Conservation (phyloP, 2,113 vertebrate genomes). For the Dicaeum eximium region DNA sequence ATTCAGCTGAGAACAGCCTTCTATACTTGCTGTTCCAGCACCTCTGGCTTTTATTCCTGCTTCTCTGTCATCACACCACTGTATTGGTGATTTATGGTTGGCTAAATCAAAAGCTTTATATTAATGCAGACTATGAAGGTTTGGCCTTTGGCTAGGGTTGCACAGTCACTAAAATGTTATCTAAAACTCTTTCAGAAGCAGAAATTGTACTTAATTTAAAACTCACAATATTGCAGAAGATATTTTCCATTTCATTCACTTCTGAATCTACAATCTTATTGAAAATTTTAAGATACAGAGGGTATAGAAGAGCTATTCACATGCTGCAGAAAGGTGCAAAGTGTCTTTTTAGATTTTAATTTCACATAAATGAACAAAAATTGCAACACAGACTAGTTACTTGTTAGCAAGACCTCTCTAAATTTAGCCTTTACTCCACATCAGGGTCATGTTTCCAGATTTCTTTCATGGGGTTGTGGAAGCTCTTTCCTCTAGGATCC, state of each 20-base stretch:
- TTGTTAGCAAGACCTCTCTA: not conserved
- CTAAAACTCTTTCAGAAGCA: not conserved
- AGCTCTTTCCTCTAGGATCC: not conserved
- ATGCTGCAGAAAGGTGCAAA: not conserved
- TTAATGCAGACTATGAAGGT: not conserved
- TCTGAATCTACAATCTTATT: not conserved
- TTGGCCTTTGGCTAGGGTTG: not conserved
- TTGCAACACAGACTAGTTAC: not conserved
- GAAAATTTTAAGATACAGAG: not conserved
- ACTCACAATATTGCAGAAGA: not conserved
- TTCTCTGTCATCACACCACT: not conserved
- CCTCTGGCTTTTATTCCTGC: not conserved
- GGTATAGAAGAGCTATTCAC: not conserved
- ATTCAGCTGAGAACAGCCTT: not conserved
- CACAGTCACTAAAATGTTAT: not conserved
- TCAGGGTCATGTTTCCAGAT: not conserved
- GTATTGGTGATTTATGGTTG: not conserved
- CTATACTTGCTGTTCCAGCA: not conserved
- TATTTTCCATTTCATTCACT: not conserved
- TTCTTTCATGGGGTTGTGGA: not conserved
- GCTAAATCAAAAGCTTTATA: not conserved
- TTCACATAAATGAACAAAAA: not conserved
- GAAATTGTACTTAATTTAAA: constrained; percentile 26
- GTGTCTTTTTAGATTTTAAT: not conserved
- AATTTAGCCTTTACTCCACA: not conserved